Evolutionary conservation across 2,113 vertebrate genomes (phyloP), one percentile per base, ranked within the genome.

Genomic region (Paralichthys olivaceus): DNA sequence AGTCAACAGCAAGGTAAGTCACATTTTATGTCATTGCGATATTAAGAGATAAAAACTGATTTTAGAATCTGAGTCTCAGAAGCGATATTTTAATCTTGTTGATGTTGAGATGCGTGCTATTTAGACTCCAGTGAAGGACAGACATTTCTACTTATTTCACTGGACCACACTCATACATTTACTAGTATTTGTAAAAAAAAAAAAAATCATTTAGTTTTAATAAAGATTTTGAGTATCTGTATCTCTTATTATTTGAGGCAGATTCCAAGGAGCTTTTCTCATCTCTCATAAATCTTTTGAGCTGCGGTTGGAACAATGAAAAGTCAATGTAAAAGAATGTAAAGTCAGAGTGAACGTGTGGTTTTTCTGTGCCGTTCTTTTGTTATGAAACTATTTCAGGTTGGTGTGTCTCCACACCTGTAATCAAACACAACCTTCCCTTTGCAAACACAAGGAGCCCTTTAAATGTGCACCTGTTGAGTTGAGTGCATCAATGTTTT

Each of bases 1-100:
- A 59, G 56, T 53, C 66, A 53, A 34, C 69, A 67, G 7, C 58
- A 79, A 84, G 84, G 90, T 90, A 79, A 49, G 89, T 5, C 22
- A 65, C 20, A 53, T 20, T 3, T 47, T 7, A 29, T 37, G 11
- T 1, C 17, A 49, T 6, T 20, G 7, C 12, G 13, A 45, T 45
- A 22, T 49, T 49, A 20, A 19, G 40, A 15, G 40, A 43, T 37
- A 43, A 12, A 43, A 12, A 43, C 0, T 34, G 20, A 23, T n/a
- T 22, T 22, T 54, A n/a, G n/a, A 54, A 11, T n/a, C 71, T 34
- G 22, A 2, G 20, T 64, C 7, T 3, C 6, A 7, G 15, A 72
- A n/a, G 28, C 15, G 13, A n/a, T 25, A 28, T 60, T 29, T 61
- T 25, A 45, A 23, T 45, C 19, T 3, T 37, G 9, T 19, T 58